Percentiles rank a stretch among this genome's conserved stretches.
Evolutionary conservation across 2,797 vertebrate genomes (phyloP).

Genomic region (Sebastes hubbsi): DNA sequence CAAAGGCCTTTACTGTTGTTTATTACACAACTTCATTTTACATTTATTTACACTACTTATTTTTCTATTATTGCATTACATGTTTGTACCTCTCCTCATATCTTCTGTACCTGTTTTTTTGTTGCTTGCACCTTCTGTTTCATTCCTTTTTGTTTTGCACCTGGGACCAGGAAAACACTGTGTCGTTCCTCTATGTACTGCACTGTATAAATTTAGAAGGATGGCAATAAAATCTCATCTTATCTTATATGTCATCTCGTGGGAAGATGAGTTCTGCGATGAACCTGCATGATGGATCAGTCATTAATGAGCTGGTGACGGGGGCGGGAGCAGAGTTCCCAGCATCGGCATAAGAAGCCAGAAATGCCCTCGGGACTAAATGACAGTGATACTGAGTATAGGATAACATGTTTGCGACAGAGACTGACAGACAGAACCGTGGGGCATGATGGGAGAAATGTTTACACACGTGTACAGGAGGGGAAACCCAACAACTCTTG

Average conservation of each 20-base stretch:
- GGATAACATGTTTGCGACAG: constrained; percentile 33
- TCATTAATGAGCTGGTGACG: constrained; percentile 18
- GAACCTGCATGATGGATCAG: constrained; percentile 26
- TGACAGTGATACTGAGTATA: constrained; percentile 30
- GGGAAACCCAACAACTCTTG: neutral
- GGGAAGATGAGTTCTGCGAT: neutral
- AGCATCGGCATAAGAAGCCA: constrained; percentile 8
- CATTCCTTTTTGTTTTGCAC: neutral
- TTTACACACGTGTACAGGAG: neutral
- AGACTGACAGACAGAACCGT: constrained; percentile 32
- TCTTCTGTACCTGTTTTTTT: neutral
- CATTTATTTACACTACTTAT: neutral
- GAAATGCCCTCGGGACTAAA: constrained; percentile 34
- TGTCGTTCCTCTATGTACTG: neutral
- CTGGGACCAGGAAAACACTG: neutral
- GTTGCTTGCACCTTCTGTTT: neutral
- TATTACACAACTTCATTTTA: neutral
- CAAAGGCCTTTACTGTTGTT: neutral
- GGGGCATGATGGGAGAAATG: constrained; percentile 24
- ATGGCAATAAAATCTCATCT: neutral
- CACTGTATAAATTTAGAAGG: neutral
- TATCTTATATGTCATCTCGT: neutral
- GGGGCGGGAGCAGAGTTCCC: neutral
- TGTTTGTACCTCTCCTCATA: neutral
- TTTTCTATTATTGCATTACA: neutral